Evolutionary conservation across 37 sponge, comb jelly and placozoan species (phyloP).

Genomic region (Mnemiopsis leidyi): DNA sequence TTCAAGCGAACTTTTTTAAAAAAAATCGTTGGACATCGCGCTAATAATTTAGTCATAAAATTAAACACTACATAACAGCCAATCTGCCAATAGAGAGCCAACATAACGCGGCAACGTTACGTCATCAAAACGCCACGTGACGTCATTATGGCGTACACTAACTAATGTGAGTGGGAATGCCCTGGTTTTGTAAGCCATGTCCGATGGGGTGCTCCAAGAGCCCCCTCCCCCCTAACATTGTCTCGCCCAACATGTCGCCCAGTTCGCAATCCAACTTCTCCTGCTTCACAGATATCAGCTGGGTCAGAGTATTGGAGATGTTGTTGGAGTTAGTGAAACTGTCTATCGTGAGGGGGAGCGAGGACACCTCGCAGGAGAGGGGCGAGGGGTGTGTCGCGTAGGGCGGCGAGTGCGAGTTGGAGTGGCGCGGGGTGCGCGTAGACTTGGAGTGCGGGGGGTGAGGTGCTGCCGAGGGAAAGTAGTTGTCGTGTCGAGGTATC

Average conservation of each 20-base stretch:
- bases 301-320: conserved; percentile 19
- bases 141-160: neutral
- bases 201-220: neutral
- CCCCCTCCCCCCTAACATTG: neutral
- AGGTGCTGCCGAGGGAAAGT: neutral
- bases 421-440: neutral
- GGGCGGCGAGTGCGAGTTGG: neutral
- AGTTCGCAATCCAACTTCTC: conserved; percentile 29
- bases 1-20: neutral
- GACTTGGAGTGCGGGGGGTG: neutral
- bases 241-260: conserved; percentile 9
- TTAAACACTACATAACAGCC: neutral
- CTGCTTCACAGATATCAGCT: conserved; percentile 6
- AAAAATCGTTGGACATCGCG: neutral
- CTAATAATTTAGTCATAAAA: neutral
- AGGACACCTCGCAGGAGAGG: neutral
- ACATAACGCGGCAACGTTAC: neutral
- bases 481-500: neutral
- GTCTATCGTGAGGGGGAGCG: conserved; percentile 24
- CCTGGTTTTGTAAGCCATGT: neutral
- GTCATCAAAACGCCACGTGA: neutral
- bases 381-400: neutral
- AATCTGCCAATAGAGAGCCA: neutral
- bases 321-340: conserved; percentile 32
- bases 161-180: neutral